Evolutionary conservation across 2,888 invertebrate species (phyloP).

Genomic region (Andrena camellia): DNA sequence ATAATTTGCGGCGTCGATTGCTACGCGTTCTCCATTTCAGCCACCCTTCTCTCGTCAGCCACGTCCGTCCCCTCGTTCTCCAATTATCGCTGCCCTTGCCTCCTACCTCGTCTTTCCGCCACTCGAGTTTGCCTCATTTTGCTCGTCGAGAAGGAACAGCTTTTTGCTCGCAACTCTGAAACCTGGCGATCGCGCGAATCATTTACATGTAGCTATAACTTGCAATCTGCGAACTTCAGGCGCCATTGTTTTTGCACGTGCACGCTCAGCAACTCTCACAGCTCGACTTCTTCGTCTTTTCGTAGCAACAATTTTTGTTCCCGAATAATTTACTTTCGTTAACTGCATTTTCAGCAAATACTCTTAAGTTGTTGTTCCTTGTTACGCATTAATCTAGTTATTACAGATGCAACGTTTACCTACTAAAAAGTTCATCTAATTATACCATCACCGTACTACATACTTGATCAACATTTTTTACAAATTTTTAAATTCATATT

Average conservation of each 20-base stretch:
- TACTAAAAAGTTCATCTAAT: too few species aligned
- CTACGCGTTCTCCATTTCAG: constrained; percentile 70
- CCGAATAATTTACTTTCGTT: constrained; percentile 19
- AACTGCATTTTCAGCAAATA: constrained; percentile 21
- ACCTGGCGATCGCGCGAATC: constrained; percentile 58
- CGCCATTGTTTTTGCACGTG: constrained; percentile 44
- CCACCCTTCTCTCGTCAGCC: constrained; percentile 65
- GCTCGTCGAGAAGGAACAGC: constrained; percentile 59
- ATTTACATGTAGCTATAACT: constrained; percentile 58
- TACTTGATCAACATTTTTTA: too few species aligned
- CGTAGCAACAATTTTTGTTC: constrained; percentile 28
- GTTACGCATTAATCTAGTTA: not conserved
- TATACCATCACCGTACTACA: too few species aligned
- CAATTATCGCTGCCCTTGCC: constrained; percentile 68
- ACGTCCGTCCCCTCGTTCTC: constrained; percentile 59
- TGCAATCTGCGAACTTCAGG: constrained; percentile 44
- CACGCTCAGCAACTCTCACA: constrained; percentile 14
- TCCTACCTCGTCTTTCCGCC: constrained; percentile 52
- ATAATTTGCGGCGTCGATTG: constrained; percentile 75
- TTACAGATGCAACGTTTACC: not conserved
- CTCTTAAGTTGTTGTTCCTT: not conserved
- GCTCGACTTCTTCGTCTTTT: constrained; percentile 41
- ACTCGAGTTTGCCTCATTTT: constrained; percentile 64
- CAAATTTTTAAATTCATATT: too few species aligned
- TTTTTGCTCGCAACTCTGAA: constrained; percentile 53